A percentile compares a stretch with the other conserved stretches of the same genome.
Conservation (phyloP, 2,797 vertebrate genomes). For the Micrastur ruficollis region DNA sequence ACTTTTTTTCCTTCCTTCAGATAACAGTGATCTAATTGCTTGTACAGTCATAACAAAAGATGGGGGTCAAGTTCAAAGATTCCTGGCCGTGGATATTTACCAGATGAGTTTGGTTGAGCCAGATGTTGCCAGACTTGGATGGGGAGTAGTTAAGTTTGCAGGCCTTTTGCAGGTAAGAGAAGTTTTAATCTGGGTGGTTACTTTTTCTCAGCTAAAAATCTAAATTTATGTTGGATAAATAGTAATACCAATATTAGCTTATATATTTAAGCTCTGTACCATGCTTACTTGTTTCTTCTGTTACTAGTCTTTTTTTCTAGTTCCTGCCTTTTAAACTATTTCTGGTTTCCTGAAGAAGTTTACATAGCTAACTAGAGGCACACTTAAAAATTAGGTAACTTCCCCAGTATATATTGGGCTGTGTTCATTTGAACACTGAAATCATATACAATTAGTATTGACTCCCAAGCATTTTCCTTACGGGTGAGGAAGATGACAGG, state of each 20-base stretch:
- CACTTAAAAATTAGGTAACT: neutral
- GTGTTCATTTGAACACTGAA: neutral
- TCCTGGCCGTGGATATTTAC: conserved; percentile 95
- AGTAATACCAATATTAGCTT: neutral
- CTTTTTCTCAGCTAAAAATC: neutral
- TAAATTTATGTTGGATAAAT: neutral
- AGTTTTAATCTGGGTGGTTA: neutral
- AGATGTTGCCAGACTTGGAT: conserved; percentile 91
- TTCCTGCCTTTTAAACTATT: neutral
- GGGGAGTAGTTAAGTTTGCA: conserved; percentile 98
- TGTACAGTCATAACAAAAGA: conserved; percentile 96
- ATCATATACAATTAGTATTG: neutral
- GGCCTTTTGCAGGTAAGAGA: conserved; percentile 90
- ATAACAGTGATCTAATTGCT: conserved; percentile 97
- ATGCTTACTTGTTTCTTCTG: neutral
- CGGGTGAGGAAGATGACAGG: neutral
- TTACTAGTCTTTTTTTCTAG: neutral
- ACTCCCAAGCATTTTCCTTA: neutral
- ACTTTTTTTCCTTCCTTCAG: conserved; percentile 65
- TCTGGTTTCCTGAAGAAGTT: neutral
- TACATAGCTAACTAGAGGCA: neutral
- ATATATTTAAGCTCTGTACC: neutral
- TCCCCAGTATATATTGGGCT: neutral
- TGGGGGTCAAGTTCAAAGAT: conserved; percentile 89
- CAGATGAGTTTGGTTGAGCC: conserved; percentile 99